Conservation (phyloP, 2,888 invertebrate species). For the Tigriopus californicus region DNA sequence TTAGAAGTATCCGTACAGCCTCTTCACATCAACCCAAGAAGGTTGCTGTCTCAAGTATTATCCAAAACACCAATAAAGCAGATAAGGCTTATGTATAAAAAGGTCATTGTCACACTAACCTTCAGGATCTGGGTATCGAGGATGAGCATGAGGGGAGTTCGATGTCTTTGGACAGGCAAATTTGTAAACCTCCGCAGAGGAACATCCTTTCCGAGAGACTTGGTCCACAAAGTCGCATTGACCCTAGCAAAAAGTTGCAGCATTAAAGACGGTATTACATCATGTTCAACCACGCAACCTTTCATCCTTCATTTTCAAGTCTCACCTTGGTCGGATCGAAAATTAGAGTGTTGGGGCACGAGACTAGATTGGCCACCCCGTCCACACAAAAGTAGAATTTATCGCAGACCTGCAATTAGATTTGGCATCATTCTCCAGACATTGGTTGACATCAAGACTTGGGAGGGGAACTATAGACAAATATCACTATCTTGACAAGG, state of each 20-base stretch:
- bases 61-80: no score
- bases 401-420: constrained; percentile 41
- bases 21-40: no score
- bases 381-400: constrained; percentile 62
- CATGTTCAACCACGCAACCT: no score
- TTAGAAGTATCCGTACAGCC: no score
- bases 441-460: background rate
- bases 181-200: background rate
- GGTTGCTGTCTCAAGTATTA: no score
- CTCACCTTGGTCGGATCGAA: constrained; percentile 48
- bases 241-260: background rate
- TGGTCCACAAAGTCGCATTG: constrained; percentile 37
- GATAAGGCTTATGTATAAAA: no score
- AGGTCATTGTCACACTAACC: background rate
- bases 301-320: constrained; percentile 49
- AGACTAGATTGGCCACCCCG: constrained; percentile 72
- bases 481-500: background rate
- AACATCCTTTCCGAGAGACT: constrained; percentile 63
- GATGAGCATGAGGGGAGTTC: background rate
- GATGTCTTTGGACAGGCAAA: constrained; percentile 1
- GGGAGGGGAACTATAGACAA: background rate
- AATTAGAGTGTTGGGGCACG: constrained; percentile 64
- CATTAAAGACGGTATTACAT: background rate
- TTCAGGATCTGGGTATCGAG: constrained; percentile 7
- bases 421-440: background rate